A percentile compares a stretch with the other conserved stretches of the same genome.
These are phyloP conservation scores for Ancistrus triradiatus DNA, from an alignment of 2,113 vertebrate species.

Conservation along the genomic window DNA sequence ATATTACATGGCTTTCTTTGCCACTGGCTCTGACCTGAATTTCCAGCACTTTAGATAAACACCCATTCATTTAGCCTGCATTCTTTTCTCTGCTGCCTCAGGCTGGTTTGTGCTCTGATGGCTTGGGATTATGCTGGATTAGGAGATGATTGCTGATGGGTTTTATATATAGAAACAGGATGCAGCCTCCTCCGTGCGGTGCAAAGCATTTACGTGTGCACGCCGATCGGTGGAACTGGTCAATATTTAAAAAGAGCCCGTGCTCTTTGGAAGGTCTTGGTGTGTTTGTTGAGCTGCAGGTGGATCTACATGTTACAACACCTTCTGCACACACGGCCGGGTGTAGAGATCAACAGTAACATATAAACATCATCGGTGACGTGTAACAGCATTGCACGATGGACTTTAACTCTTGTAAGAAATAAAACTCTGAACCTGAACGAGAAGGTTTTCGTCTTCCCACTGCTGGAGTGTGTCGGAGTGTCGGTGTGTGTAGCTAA, in stretches of 20 bases:
- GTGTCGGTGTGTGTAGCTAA: too few species aligned
- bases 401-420: background rate
- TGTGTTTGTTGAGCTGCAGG: constrained; percentile 20
- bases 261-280: background rate
- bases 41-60: too few species aligned
- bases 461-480: background rate
- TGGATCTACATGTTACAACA: background rate
- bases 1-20: too few species aligned
- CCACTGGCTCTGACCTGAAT: too few species aligned
- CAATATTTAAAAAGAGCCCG: constrained; percentile 15
- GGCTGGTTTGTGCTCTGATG: background rate
- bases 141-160: background rate
- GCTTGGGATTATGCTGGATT: constrained; percentile 14
- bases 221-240: constrained; percentile 9
- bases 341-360: background rate
- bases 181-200: too few species aligned
- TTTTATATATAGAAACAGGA: constrained; percentile 3
- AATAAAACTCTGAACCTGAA: background rate
- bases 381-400: background rate
- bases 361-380: too few species aligned
- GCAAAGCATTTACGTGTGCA: background rate
- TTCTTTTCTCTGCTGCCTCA: background rate
- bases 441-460: background rate
- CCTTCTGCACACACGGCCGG: constrained; percentile 23
- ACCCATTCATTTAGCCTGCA: too few species aligned